Evolutionary conservation across 2,888 invertebrate genomes (phyloP).

Genomic region (Limnephilus marmoratus): DNA sequence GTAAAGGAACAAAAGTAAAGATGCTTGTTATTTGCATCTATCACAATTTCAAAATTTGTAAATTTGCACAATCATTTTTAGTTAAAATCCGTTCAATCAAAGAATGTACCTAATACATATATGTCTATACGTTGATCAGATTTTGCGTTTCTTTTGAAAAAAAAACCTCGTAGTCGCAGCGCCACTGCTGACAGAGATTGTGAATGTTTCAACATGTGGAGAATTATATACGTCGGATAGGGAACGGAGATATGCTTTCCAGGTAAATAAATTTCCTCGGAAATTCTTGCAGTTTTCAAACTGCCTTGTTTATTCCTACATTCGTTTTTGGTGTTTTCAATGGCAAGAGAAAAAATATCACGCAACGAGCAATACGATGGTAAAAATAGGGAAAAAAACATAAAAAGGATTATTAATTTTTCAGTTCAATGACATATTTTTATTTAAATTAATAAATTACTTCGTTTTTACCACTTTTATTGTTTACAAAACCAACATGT

Average conservation of each 20-base stretch:
- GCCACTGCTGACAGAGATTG: not conserved
- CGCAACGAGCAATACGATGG: too few species aligned
- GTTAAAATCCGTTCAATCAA: too few species aligned
- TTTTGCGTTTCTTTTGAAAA: not conserved
- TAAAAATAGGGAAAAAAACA: not conserved
- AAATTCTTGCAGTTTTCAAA: not conserved
- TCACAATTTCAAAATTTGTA: too few species aligned
- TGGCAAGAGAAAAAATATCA: not conserved
- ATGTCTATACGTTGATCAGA: not conserved
- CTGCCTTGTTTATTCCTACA: not conserved
- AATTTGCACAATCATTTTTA: too few species aligned
- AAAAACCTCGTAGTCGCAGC: not conserved
- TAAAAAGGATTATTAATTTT: not conserved
- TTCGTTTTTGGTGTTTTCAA: not conserved
- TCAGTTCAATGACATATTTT: not conserved
- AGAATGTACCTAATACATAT: not conserved
- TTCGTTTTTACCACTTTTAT: too few species aligned
- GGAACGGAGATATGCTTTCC: not conserved
- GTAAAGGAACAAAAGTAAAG: too few species aligned
- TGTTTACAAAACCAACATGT: too few species aligned
- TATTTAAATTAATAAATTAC: too few species aligned
- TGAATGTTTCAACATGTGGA: not conserved
- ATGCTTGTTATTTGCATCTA: too few species aligned
- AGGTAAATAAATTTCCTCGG: not conserved
- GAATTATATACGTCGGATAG: not conserved